Percentiles rank a stretch among this genome's conserved stretches.
Evolutionary conservation across 1,140 invertebrate genomes (phyloP).

Genomic region (Aphelinus certus): DNA sequence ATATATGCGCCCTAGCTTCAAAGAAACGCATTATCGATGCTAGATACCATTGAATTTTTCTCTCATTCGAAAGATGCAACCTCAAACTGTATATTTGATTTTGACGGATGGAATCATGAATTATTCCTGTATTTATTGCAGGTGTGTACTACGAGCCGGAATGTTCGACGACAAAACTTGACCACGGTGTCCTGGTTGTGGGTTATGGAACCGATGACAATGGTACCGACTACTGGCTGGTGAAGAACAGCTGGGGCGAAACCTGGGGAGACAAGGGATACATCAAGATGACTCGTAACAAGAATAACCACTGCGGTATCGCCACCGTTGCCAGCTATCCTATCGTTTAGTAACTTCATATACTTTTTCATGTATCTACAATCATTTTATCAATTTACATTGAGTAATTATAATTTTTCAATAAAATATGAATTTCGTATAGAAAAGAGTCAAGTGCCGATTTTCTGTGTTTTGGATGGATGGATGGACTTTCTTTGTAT

Average conservation of each 20-base stretch:
- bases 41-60: too few relatives aligned
- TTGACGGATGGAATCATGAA: background rate
- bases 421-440: too few relatives aligned
- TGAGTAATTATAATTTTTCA: too few relatives aligned
- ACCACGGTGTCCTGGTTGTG: slow-evolving; percentile 88
- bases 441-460: too few relatives aligned
- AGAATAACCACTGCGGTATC: slow-evolving; percentile 89
- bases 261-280: slow-evolving; percentile 88
- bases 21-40: slow-evolving; percentile 6
- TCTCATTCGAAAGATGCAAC: too few relatives aligned
- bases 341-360: slow-evolving; percentile 67
- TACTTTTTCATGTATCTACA: background rate
- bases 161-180: slow-evolving; percentile 76
- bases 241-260: slow-evolving; percentile 87
- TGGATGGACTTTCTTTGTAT: too few relatives aligned
- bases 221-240: slow-evolving; percentile 77
- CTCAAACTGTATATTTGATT: too few relatives aligned
- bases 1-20: too few relatives aligned
- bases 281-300: slow-evolving; percentile 89
- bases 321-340: slow-evolving; percentile 84
- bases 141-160: slow-evolving; percentile 75
- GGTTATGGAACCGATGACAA: slow-evolving; percentile 77
- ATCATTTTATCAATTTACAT: too few relatives aligned
- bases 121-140: slow-evolving; percentile 39
- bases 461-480: too few relatives aligned